Evolutionary conservation across 2,888 invertebrate species (phyloP).

Genomic region (Agonopterix heracliana): DNA sequence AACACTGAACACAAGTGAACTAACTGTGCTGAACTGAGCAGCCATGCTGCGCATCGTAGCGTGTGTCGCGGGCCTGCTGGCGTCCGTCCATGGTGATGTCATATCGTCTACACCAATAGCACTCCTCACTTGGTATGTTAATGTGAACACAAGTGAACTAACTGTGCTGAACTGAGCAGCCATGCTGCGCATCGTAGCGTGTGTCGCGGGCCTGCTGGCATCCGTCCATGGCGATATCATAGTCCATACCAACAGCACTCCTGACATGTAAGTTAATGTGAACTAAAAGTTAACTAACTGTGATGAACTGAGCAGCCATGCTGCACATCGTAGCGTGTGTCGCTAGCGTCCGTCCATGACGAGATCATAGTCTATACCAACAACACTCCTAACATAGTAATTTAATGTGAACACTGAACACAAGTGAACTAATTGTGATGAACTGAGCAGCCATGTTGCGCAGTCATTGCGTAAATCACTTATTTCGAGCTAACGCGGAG

Average conservation of each 20-base stretch:
- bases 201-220: constrained; percentile 30
- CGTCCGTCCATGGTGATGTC: constrained; percentile 35
- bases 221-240: constrained; percentile 38
- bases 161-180: background rate
- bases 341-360: constrained; percentile 30
- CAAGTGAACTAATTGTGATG: no score
- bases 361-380: constrained; percentile 46
- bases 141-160: no score
- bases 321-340: constrained; percentile 23
- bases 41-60: constrained; percentile 41
- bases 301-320: no score
- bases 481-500: no score
- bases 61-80: constrained; percentile 29
- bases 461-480: constrained; percentile 7
- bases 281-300: no score
- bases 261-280: constrained; percentile 39
- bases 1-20: no score
- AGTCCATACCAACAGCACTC: constrained; percentile 40
- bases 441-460: constrained; percentile 31
- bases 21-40: no score
- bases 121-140: constrained; percentile 50
- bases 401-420: constrained; percentile 12
- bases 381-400: constrained; percentile 44
- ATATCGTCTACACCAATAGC: constrained; percentile 42
- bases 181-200: constrained; percentile 41